Evolutionary conservation across 2,888 invertebrate genomes (phyloP).

Genomic region (Gryllus longicercus): DNA sequence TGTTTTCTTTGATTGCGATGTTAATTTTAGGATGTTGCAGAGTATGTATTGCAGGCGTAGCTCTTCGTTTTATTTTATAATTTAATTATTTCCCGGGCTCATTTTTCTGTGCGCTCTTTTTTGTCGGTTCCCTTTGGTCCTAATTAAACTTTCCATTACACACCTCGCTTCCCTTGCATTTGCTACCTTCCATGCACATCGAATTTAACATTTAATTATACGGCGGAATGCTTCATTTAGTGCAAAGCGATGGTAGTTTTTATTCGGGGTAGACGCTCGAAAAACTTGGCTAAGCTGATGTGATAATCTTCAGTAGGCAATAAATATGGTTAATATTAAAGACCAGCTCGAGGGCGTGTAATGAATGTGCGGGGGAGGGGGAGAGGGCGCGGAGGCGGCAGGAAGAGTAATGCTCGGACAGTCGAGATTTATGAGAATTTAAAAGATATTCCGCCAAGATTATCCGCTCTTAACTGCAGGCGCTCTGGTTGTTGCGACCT

Average conservation of each 20-base stretch:
- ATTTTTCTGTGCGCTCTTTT: not conserved
- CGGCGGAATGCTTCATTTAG: not conserved
- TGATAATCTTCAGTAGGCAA: not conserved
- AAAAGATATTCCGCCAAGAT: not conserved
- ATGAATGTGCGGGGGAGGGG: not conserved
- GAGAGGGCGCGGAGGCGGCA: not conserved
- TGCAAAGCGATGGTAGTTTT: not conserved
- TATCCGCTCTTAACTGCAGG: too few relatives aligned
- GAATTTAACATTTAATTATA: constrained; percentile 6
- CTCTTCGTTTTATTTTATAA: not conserved
- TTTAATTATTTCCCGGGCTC: not conserved
- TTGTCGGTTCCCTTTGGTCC: not conserved
- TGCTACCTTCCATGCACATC: not conserved
- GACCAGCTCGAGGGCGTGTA: not conserved
- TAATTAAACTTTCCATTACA: constrained; percentile 17
- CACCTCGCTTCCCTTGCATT: not conserved
- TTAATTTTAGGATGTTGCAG: too few relatives aligned
- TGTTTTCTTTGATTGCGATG: too few relatives aligned
- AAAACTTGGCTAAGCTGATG: not conserved
- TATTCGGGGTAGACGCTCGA: not conserved
- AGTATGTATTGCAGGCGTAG: not conserved
- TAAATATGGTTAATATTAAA: not conserved
- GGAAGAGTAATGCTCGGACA: constrained; percentile 6
- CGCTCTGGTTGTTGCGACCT: too few relatives aligned
- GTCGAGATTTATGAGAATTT: not conserved